Evolutionary conservation across 2,797 vertebrate genomes (phyloP).

Genomic region (Leptatherina wallacei): DNA sequence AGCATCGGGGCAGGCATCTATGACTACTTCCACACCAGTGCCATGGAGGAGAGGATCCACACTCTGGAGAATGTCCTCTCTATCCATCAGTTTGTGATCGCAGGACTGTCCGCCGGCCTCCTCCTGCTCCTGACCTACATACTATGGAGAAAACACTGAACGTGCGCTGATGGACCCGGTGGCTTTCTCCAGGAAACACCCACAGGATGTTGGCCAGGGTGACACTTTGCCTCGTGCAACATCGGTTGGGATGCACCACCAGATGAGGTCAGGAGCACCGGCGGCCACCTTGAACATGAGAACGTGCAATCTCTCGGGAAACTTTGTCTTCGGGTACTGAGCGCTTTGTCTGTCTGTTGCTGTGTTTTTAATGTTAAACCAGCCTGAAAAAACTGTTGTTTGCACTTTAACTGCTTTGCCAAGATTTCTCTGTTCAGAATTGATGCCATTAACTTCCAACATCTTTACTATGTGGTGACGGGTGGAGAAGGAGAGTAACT

Average conservation of each 20-base stretch:
- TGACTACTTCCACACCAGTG: conserved; percentile 86
- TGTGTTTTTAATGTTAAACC: conserved; percentile 8
- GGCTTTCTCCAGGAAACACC: not conserved
- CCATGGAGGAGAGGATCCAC: conserved; percentile 86
- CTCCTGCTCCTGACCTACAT: conserved; percentile 84
- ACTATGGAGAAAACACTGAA: conserved; percentile 82
- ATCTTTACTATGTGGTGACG: too few relatives aligned
- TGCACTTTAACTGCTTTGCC: conserved; percentile 32
- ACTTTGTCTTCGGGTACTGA: not conserved
- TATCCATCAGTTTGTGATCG: conserved; percentile 83
- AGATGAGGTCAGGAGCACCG: conserved; percentile 25
- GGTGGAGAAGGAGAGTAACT: too few relatives aligned
- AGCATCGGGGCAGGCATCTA: conserved; percentile 83
- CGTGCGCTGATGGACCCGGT: rapidly evolving
- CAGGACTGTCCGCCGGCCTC: conserved; percentile 76
- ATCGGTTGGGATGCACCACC: not conserved
- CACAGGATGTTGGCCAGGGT: not conserved
- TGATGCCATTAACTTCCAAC: not conserved
- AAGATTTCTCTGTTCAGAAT: not conserved
- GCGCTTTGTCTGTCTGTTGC: not conserved
- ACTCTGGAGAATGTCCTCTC: conserved; percentile 80
- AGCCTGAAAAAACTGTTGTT: not conserved
- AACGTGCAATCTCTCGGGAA: not conserved
- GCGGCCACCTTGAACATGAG: conserved; percentile 1
- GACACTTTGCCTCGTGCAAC: not conserved